Evolutionary conservation across 2,888 invertebrate genomes (phyloP).

Genomic region (Terebella lapidaria): DNA sequence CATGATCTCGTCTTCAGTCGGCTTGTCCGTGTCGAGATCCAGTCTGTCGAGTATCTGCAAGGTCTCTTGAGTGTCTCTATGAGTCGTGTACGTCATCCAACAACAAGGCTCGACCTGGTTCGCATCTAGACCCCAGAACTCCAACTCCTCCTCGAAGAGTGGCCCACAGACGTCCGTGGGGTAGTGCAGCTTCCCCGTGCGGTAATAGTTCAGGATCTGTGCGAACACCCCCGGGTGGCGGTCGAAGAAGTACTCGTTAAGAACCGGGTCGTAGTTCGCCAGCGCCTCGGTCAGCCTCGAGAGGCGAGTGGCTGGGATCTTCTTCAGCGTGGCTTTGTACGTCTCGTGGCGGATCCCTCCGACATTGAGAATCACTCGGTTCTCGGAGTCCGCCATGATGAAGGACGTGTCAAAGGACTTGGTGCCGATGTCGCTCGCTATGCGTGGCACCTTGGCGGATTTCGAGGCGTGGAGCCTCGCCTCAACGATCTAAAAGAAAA

Average conservation of each 20-base stretch:
- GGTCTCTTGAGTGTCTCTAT: constrained; percentile 95
- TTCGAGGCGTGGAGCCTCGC: not conserved
- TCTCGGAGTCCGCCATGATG: constrained; percentile 61
- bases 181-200: constrained; percentile 97
- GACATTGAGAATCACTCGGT: constrained; percentile 96
- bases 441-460: not conserved
- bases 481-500: too few relatives aligned
- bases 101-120: constrained; percentile 99
- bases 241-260: constrained; percentile 98
- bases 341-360: constrained; percentile 89
- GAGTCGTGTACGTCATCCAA: constrained; percentile 95
- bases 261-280: constrained; percentile 97
- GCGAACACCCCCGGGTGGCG: constrained; percentile 91
- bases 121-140: constrained; percentile 89
- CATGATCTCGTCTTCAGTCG: constrained; percentile 95
- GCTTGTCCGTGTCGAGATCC: constrained; percentile 93
- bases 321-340: constrained; percentile 75
- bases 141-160: constrained; percentile 96
- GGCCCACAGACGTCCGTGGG: constrained; percentile 99
- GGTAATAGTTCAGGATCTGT: constrained; percentile 91
- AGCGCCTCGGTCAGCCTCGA: constrained; percentile 92
- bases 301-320: constrained; percentile 92
- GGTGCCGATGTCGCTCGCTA: not conserved
- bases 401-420: not conserved
- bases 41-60: constrained; percentile 93